Evolutionary conservation across 2,797 vertebrate species (phyloP).

Genomic region (Eospalax fontanierii): DNA sequence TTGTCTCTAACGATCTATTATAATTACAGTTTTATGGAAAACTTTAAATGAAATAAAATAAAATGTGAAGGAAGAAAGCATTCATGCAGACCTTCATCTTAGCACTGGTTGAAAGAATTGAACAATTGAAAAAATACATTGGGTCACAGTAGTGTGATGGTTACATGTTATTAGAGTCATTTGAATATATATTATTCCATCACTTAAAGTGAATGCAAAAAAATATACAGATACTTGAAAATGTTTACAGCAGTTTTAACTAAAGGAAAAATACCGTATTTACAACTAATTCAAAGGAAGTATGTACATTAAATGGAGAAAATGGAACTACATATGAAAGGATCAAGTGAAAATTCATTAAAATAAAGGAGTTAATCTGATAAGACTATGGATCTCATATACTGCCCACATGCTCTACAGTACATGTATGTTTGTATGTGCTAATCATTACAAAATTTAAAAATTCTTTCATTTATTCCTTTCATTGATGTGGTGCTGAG

Average conservation of each 20-base stretch:
- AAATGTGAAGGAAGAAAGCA: constrained; percentile 1
- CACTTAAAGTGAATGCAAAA: constrained; percentile 27
- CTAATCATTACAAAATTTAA: neutral
- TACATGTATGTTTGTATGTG: neutral
- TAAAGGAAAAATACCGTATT: constrained; percentile 47
- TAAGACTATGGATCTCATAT: neutral
- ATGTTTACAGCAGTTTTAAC: neutral
- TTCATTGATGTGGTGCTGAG: neutral
- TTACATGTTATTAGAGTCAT: neutral
- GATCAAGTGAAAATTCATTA: constrained; percentile 27
- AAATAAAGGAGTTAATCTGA: constrained; percentile 28
- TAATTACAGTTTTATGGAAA: constrained; percentile 13
- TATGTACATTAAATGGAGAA: constrained; percentile 18
- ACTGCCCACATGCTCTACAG: neutral
- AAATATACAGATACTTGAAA: constrained; percentile 27
- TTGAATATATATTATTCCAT: constrained; percentile 22
- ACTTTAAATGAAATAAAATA: constrained; percentile 17
- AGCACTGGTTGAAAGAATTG: constrained; percentile 18
- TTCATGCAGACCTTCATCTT: neutral
- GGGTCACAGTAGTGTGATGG: constrained; percentile 9
- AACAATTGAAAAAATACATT: constrained; percentile 29
- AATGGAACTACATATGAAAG: constrained; percentile 45
- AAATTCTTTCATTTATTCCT: neutral
- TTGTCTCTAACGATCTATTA: constrained; percentile 29
- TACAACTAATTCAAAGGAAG: constrained; percentile 58